Conservation (phyloP, 30 jellyfish, hydroid and myxozoan genomes). For the Chrysaora quinquecirrha region DNA sequence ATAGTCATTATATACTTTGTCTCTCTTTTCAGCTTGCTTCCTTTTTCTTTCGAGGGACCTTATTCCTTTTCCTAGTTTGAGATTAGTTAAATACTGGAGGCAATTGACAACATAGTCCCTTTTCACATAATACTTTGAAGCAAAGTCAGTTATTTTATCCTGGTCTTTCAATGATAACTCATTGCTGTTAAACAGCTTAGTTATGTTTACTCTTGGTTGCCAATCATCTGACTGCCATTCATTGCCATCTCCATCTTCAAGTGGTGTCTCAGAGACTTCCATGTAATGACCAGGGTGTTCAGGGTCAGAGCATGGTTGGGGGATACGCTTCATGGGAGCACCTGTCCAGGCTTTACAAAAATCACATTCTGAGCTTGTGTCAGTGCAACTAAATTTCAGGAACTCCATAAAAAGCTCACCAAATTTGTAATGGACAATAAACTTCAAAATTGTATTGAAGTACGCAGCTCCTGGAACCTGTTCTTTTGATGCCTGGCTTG, state of each 20-base stretch:
- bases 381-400: constrained; percentile 9
- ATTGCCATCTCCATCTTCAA: constrained; percentile 8
- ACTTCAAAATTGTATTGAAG: background rate
- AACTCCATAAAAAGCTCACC: constrained; percentile 24
- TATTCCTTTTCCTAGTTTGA: constrained; percentile 25
- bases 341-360: constrained; percentile 39
- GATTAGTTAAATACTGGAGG: background rate
- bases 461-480: constrained; percentile 34
- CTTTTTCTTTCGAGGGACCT: constrained; percentile 10
- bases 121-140: constrained; percentile 9
- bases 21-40: constrained; percentile 35
- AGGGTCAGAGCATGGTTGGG: constrained; percentile 35
- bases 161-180: background rate
- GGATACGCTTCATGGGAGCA: constrained; percentile 19
- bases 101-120: background rate
- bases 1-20: constrained; percentile 16
- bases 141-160: constrained; percentile 1
- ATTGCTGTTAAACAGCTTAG: background rate
- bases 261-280: constrained; percentile 15
- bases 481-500: background rate
- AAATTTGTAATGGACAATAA: constrained; percentile 16
- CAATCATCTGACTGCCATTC: constrained; percentile 24
- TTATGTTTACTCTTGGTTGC: constrained; percentile 29
- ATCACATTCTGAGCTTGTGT: constrained; percentile 10
- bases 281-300: constrained; percentile 9